Conservation (phyloP, 2,113 vertebrate species). For the Dendrocopos noguchii region DNA sequence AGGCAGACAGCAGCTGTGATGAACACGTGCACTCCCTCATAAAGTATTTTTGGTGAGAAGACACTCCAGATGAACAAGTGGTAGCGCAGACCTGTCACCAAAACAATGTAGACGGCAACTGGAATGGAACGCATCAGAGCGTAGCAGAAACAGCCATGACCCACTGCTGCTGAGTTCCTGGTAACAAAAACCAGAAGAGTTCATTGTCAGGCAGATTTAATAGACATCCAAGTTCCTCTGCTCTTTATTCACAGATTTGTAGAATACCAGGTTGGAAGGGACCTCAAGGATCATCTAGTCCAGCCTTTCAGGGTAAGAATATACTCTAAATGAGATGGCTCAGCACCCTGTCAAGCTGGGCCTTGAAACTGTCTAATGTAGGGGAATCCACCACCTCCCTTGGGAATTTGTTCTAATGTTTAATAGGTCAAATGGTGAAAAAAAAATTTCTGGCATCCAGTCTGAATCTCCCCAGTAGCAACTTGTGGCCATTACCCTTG, state of each 20-base stretch:
- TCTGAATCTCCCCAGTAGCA: too few relatives aligned
- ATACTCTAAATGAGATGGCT: too few relatives aligned
- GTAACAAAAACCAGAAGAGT: constrained; percentile 12
- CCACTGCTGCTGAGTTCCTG: constrained; percentile 82
- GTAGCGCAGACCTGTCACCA: constrained; percentile 91
- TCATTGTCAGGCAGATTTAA: neutral
- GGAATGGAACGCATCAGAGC: constrained; percentile 87
- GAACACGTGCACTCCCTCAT: constrained; percentile 90
- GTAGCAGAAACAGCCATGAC: constrained; percentile 90
- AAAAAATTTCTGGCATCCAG: too few relatives aligned
- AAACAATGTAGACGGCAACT: constrained; percentile 82
- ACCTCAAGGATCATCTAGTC: too few relatives aligned
- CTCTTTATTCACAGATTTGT: neutral
- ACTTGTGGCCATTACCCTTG: too few relatives aligned
- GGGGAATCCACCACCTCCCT: too few relatives aligned
- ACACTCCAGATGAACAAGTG: constrained; percentile 99
- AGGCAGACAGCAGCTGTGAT: constrained; percentile 84
- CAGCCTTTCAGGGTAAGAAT: too few relatives aligned
- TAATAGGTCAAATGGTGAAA: too few relatives aligned
- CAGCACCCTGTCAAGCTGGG: too few relatives aligned
- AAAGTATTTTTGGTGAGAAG: constrained; percentile 95
- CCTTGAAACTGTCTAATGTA: too few relatives aligned
- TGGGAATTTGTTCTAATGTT: too few relatives aligned
- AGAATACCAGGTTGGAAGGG: too few relatives aligned
- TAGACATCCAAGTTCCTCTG: accelerated